Base-by-base conservation (phyloP, 2,113 vertebrate species). In the Stegastes partitus region DNA sequence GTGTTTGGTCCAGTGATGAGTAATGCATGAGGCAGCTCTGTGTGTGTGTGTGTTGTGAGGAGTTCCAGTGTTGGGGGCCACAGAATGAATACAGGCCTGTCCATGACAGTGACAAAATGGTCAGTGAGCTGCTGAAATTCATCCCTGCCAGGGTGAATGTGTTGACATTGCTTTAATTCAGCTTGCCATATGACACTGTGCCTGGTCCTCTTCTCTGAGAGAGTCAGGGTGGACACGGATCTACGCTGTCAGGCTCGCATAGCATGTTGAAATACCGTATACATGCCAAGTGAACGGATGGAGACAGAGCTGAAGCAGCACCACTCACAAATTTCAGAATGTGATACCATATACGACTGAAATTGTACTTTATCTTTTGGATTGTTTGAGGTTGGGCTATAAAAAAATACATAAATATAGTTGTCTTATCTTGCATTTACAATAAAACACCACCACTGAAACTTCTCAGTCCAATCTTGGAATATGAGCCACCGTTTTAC, bases 141-240 rank as follows among this genome's bases (percentile, higher is more conserved):
- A 87, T 87, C 82, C 81, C 88, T 82, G 90, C 86, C 62, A 77
- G 77, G 70, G 68, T 64, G 79, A 91, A 92, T 90, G 90, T 94
- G 93, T 93, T 93, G 94, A 94, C 92, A 91, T 88, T 14, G 63
- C 88, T 91, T 93, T 91, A 91, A 94, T 88, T 91, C 91, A 92
- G 80, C 79, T 77, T 81, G 91, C 91, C 77, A 91, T 79, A 67
- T 85, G 83, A 93, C 87, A 83, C 90, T 69, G 54, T 63, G 84
- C 42, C 51, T 44, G 59, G 50, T 57, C 66, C 65, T 71, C 49
- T 54, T 66, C 75, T 77, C 44, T 59, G 67, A 75, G 81, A 51
- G 62, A 66, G 47, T 61, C 23, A n/a, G 63, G 22, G 56, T 51
- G 57, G 84, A 84, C 55, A 62, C 63, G 58, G 69, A 89, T 74